Base-by-base conservation (phyloP, 2,888 invertebrate species). In the Ormia ochracea region DNA sequence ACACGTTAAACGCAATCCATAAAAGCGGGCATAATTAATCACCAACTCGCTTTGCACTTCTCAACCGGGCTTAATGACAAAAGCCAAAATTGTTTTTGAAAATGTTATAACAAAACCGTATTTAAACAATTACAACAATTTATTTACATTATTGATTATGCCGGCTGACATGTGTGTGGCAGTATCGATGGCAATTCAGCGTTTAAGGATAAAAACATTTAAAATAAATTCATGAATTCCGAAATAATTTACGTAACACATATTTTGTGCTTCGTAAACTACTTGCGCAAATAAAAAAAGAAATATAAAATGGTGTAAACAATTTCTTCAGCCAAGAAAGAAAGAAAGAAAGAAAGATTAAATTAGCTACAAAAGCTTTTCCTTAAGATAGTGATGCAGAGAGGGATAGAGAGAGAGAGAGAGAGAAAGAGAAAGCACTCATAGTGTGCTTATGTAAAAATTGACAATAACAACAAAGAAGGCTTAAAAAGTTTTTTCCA, bases 81-180 rank as follows among this genome's bases (percentile, higher is more conserved):
- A 58, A 2, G 6, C 33, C 58, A 36, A 66, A 70, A 50, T 59
- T 59, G 19, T 28, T 38, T 12, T 31, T 21, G 43, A 54, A 41
- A 54, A 41, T 28, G 21, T 48, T 59, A 21, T 54, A 63, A 69
- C 48, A 68, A 61, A 38, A 31, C 54, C 54, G 45, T 36, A 38
- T 12, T 52, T 36, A 48, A 69, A 56, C 61, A 61, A 78, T 66
- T 52, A 72, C 59, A 61, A 54, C 59, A 59, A 68, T 68, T 73
- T 59, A 58, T 79, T 70, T 65, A 74, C 52, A 75, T 79, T 75
- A 79, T 75, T 75, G 75, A 79, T 79, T 79, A 52, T 28, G 61
- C 79, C 28, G 70, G 70, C 70, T 70, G n/a, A 66, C 52, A 66
- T 74, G 28, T 63, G 5, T 50, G 48, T 14, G 19, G n/a, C 33